Percentiles rank a stretch among this genome's conserved stretches.
Conservation (phyloP, 2,888 invertebrate genomes). For the Melanargia galathea region DNA sequence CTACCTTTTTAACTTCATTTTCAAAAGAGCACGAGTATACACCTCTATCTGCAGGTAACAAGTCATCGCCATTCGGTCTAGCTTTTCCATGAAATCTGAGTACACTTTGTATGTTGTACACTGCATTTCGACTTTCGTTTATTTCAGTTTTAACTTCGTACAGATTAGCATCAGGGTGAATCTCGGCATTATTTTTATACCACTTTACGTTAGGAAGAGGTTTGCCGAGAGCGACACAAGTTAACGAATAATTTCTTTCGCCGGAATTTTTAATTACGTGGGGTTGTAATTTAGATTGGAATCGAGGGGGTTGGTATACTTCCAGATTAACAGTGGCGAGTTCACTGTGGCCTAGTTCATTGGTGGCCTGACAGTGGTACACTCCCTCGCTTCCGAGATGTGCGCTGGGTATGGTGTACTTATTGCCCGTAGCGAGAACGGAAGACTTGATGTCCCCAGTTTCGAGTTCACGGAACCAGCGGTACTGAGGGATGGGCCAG, state of each 20-base stretch:
- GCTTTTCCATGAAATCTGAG: conserved; percentile 90
- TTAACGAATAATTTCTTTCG: conserved; percentile 89
- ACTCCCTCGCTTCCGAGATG: conserved; percentile 93
- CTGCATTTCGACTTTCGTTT: conserved; percentile 89
- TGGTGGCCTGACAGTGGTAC: conserved; percentile 94
- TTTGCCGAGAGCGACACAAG: conserved; percentile 94
- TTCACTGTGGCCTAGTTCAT: conserved; percentile 93
- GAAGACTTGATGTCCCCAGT: conserved; percentile 83
- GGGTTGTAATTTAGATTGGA: conserved; percentile 91
- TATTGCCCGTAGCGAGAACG: conserved; percentile 89
- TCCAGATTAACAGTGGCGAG: conserved; percentile 91
- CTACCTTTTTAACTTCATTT: conserved; percentile 93
- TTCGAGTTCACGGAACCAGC: conserved; percentile 92
- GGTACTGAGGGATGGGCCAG: conserved; percentile 95
- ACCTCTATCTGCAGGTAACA: conserved; percentile 92
- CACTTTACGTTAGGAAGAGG: conserved; percentile 92
- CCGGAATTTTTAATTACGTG: conserved; percentile 91
- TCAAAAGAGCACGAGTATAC: conserved; percentile 93
- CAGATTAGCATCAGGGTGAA: conserved; percentile 88
- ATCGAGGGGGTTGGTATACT: conserved; percentile 94
- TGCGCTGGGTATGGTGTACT: conserved; percentile 92
- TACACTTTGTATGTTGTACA: conserved; percentile 91
- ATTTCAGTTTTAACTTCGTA: conserved; percentile 92
- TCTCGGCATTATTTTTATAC: conserved; percentile 92
- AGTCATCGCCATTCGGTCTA: conserved; percentile 88